A percentile compares a stretch with the other conserved stretches of the same genome.
phyloP scores from a whole-genome alignment of 2,888 invertebrate species.

The Lithophane leautieri region DNA sequence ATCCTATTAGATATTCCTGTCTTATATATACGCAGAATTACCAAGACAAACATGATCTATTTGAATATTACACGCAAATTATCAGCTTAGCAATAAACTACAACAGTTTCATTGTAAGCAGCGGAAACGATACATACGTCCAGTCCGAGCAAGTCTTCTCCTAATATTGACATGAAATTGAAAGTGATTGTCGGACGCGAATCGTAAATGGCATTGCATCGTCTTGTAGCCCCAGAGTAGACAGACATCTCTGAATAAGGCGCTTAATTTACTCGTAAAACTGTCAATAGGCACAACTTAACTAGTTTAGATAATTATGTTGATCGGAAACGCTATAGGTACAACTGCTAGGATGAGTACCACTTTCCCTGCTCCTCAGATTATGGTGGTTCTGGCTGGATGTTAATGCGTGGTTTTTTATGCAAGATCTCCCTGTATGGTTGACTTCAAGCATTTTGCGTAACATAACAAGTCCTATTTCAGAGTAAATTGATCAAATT shows the following conservation, averaged over 20 bases:
- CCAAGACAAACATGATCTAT: neutral
- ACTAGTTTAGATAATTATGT: slow-evolving; percentile 41
- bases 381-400: neutral
- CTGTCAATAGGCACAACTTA: slow-evolving; percentile 51
- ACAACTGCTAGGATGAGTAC: slow-evolving; percentile 7
- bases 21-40: neutral
- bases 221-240: slow-evolving; percentile 20
- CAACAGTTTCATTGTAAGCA: slow-evolving; percentile 18
- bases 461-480: slow-evolving; percentile 17
- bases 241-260: slow-evolving; percentile 53
- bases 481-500: slow-evolving; percentile 4
- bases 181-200: slow-evolving; percentile 42
- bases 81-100: slow-evolving; percentile 3
- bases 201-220: slow-evolving; percentile 46
- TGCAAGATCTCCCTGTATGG: neutral
- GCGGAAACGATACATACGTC: slow-evolving; percentile 13
- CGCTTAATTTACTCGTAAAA: slow-evolving; percentile 48
- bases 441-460: slow-evolving; percentile 9
- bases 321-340: slow-evolving; percentile 25
- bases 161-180: slow-evolving; percentile 49
- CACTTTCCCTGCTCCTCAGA: slow-evolving; percentile 43
- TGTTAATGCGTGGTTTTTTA: slow-evolving; percentile 8
- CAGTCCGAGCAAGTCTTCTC: neutral
- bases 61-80: neutral
- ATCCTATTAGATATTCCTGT: neutral